Evolutionary conservation across 2,113 vertebrate genomes (phyloP).

Genomic region (Cottus gobio): DNA sequence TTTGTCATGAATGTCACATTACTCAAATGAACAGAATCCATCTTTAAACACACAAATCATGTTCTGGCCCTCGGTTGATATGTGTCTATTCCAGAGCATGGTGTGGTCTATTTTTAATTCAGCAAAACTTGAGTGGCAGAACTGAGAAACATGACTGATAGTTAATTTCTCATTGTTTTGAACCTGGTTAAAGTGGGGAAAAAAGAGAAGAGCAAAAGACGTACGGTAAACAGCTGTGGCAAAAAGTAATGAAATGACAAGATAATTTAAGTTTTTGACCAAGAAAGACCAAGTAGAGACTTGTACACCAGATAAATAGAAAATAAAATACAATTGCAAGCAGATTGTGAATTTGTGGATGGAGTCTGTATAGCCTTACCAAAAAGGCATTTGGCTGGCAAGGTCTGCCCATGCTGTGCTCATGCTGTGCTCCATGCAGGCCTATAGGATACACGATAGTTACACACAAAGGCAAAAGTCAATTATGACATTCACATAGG

Average conservation of each 20-base stretch:
- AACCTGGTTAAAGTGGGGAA: neutral
- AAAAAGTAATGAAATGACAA: neutral
- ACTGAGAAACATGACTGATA: neutral
- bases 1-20: conserved; percentile 11
- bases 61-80: neutral
- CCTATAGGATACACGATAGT: neutral
- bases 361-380: neutral
- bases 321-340: neutral
- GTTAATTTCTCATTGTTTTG: neutral
- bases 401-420: too few relatives aligned
- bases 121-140: neutral
- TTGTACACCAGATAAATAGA: neutral
- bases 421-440: neutral
- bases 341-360: neutral
- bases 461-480: neutral
- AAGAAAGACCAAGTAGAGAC: neutral
- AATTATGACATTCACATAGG: neutral
- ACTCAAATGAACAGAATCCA: neutral
- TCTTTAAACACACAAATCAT: neutral
- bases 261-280: neutral
- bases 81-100: neutral
- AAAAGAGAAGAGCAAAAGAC: neutral
- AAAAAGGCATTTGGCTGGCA: neutral
- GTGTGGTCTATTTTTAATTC: neutral
- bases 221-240: too few relatives aligned